Base-by-base conservation (phyloP, 2,888 invertebrate species). In the Ophion ventricosus region DNA sequence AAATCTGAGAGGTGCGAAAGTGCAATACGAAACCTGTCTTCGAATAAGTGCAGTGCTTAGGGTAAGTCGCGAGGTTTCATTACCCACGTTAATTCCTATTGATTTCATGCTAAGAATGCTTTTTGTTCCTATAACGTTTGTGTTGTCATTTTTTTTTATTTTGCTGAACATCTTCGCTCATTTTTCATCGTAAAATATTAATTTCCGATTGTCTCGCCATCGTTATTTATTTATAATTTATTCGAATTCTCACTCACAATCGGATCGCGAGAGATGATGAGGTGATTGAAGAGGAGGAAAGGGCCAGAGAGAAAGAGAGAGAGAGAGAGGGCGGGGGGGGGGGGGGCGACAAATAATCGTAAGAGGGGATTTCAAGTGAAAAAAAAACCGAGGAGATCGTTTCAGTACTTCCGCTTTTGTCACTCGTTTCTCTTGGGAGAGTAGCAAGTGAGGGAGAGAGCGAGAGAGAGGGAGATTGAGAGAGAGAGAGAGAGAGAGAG, bases 151-250 rank as follows among this genome's bases (percentile, higher is more conserved):
- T 59, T 14, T 20, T n/a, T 26, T 63, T n/a, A 3, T n/a, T 63
- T 26, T 26, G 26, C 61, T 14, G 14, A n/a, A 29, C 40, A n/a
- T 25, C 43, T 14, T 57, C 59, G 29, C 23, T 49, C 49, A 40
- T 20, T 56, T 29, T 2, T 57, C 70, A 56, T 70, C 20, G 14
- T n/a, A n/a, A 40, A 57, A 23, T 25, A 0, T 66, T 49, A 17
- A 3, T 49, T 49, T 49, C 17, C 17, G 14, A 17, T 4, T 14
- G 14, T 49, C 29, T 29, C 49, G 49, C 64, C 67, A 78, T 73
- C 20, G 59, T 80, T 72, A 83, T 83, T 83, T 83, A 80, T 83
- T 83, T 23, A 35, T 17, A 49, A 79, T 56, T 61, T 64, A 64
- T 63, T 57, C 64, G 56, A 56, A 23, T 54, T 40, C n/a, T 40